Evolutionary conservation across 2,797 vertebrate species (phyloP).

Genomic region (Buceros bicornis): DNA sequence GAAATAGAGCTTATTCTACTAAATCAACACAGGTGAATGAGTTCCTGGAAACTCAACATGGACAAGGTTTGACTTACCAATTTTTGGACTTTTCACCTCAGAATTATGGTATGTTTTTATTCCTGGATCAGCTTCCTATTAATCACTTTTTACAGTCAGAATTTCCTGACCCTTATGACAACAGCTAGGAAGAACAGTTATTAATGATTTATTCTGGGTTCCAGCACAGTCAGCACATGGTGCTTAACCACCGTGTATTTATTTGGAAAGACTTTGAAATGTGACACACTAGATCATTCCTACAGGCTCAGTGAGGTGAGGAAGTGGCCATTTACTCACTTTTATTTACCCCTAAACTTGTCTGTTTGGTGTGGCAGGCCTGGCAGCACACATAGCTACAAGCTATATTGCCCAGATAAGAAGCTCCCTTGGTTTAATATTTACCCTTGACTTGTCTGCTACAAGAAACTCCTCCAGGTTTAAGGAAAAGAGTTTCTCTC

Average conservation of each 20-base stretch:
- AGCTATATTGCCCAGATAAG: neutral
- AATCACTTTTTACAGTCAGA: neutral
- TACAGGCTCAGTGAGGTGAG: neutral
- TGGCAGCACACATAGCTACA: neutral
- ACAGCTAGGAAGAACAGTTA: neutral
- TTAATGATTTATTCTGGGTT: neutral
- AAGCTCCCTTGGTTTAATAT: neutral
- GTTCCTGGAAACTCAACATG: neutral
- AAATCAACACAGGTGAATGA: neutral
- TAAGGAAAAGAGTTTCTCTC: neutral
- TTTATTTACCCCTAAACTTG: slow-evolving; percentile 52
- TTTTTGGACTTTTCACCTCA: neutral
- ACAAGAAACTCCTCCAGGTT: neutral
- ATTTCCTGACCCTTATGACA: neutral
- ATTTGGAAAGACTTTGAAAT: neutral
- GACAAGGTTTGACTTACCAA: neutral
- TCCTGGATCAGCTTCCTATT: neutral
- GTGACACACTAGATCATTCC: neutral
- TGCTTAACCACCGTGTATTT: neutral
- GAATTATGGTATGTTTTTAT: neutral
- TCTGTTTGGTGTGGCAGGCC: neutral
- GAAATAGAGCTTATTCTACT: neutral
- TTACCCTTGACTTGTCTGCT: neutral
- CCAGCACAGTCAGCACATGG: neutral
- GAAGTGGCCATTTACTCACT: slow-evolving; percentile 32